Evolutionary conservation across 2,888 invertebrate genomes (phyloP), one percentile per base, ranked within the genome.

Genomic region (Cosmopolites sordidus): DNA sequence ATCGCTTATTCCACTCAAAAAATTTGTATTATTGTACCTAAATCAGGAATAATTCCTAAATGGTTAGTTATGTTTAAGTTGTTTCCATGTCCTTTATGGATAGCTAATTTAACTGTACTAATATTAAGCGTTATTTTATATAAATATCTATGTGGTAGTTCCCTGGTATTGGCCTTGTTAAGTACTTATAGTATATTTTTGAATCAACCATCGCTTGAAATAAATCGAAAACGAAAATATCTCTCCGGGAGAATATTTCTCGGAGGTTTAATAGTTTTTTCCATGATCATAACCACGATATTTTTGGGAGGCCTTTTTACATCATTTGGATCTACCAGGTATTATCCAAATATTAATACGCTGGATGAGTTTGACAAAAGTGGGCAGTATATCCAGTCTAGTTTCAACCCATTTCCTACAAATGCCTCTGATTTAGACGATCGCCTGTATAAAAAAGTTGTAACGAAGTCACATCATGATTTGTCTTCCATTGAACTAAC

Each of bases 231-330:
- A 33, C 3, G 5, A 12, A 33, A 33, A 33, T 9, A 4, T 6
- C 11, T 33, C 3, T 3, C 37, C 1, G 43, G 47, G 38, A 47
- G 54, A 22, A 15, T 48, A 3, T 56, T 59, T 22, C 9, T 59
- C 2, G 46, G 42, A 11, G 51, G 52, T 45, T 72, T 72, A 22
- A 59, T 78, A 1, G 74, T 76, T 1, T 62, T 76, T 16, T 66
- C 67, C 15, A 33, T 12, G 11, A 12, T 33, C 4, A 33, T 33
- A 2, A 12, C 8, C 11, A 70, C 71, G 0, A 65, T 70, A 27
- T 75, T 76, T 54, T 72, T 75, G 61, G 76, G 76, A 8, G 69
- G 70, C n/a, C 62, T 79, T 40, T 70, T 75, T 33, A 73, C 69
- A 33, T 73, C 74, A 1, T 76, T 74, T 53, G 73, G 73, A 17